These are phyloP conservation scores for Distichodus sexfasciatus DNA, from an alignment of 2,797 vertebrate genomes.

Conservation along the genomic window DNA sequence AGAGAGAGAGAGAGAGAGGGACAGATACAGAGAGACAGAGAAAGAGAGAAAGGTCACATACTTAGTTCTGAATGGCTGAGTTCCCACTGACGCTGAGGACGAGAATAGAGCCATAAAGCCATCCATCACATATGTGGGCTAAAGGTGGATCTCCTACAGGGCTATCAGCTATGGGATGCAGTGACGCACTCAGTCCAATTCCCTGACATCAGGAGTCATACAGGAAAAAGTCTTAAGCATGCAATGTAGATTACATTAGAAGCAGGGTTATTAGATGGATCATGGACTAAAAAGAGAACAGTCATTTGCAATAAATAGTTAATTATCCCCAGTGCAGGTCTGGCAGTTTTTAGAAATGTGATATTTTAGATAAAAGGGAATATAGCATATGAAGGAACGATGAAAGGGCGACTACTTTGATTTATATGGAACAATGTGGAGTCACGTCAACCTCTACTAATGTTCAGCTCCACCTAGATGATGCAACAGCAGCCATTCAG, in stretches of 20 bases:
- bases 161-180: conserved; percentile 36
- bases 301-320: conserved; percentile 20
- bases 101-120: conserved; percentile 70
- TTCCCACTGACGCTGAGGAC: conserved; percentile 53
- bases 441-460: too few relatives aligned
- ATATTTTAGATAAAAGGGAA: too few relatives aligned
- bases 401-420: too few relatives aligned
- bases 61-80: conserved; percentile 45
- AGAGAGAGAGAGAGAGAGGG: background rate
- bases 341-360: background rate
- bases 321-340: conserved; percentile 6
- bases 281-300: background rate
- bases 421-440: too few relatives aligned
- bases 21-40: background rate
- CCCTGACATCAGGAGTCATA: conserved; percentile 18
- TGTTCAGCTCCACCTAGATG: too few relatives aligned
- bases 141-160: conserved; percentile 55
- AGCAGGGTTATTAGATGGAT: background rate
- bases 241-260: background rate
- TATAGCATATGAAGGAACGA: too few relatives aligned
- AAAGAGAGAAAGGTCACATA: conserved; percentile 64
- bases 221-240: conserved; percentile 30
- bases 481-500: too few relatives aligned
- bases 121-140: conserved; percentile 66
- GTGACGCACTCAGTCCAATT: conserved; percentile 43